phyloP scores from a whole-genome alignment of 2,888 invertebrate genomes.

The Allygus modestus region DNA sequence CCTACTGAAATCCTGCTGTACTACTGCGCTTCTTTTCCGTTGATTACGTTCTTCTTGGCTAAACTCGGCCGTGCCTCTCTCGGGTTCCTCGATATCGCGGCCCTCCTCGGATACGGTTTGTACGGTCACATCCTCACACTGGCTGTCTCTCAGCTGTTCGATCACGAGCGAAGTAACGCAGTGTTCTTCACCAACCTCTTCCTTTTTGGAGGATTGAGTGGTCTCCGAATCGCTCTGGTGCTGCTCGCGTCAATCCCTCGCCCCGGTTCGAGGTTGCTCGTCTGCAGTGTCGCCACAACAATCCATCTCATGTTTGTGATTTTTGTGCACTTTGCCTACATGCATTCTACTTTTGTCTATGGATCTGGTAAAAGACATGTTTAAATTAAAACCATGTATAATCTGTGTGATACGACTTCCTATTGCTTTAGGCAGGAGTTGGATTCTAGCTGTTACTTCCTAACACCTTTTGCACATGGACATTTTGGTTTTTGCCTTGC shows the following conservation, averaged over 20 bases:
- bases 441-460: no score
- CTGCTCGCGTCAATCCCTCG: slow-evolving; percentile 75
- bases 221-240: slow-evolving; percentile 75
- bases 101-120: slow-evolving; percentile 75
- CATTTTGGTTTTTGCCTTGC: no score
- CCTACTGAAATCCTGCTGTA: slow-evolving; percentile 73
- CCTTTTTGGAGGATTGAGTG: slow-evolving; percentile 76
- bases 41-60: slow-evolving; percentile 73
- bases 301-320: slow-evolving; percentile 76
- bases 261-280: slow-evolving; percentile 76
- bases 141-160: slow-evolving; percentile 74
- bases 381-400: neutral
- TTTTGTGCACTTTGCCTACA: slow-evolving; percentile 77
- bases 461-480: no score
- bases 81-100: slow-evolving; percentile 73
- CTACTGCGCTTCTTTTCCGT: slow-evolving; percentile 73
- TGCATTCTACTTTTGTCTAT: slow-evolving; percentile 75
- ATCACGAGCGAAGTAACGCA: slow-evolving; percentile 74
- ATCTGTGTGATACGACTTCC: no score
- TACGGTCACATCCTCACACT: slow-evolving; percentile 76
- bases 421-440: no score
- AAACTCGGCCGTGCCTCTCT: slow-evolving; percentile 73
- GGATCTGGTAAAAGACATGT: slow-evolving; percentile 65
- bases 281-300: slow-evolving; percentile 75
- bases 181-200: slow-evolving; percentile 75